phyloP scores from a whole-genome alignment of 2,797 vertebrate species.

The Chaunax sp. region DNA sequence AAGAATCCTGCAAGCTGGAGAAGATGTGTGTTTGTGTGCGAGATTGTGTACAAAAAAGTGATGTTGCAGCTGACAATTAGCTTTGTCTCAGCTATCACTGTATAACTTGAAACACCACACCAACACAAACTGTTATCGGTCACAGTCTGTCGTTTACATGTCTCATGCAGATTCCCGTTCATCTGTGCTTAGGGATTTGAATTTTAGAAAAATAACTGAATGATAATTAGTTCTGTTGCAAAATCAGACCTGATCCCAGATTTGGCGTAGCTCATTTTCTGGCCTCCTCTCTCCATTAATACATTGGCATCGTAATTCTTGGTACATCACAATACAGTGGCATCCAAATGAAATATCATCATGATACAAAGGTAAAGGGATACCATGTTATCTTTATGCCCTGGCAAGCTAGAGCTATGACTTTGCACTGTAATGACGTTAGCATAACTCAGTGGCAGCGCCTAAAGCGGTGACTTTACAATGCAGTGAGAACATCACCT shows the following conservation, averaged over 20 bases:
- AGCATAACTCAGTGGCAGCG: slow-evolving; percentile 29
- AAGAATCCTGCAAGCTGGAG: slow-evolving; percentile 78
- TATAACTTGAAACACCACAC: slow-evolving; percentile 64
- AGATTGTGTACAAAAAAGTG: slow-evolving; percentile 49
- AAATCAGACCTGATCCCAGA: slow-evolving; percentile 49
- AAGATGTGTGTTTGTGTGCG: slow-evolving; percentile 53
- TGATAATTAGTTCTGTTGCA: slow-evolving; percentile 45
- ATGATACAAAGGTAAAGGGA: slow-evolving; percentile 27
- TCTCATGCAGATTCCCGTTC: slow-evolving; percentile 45
- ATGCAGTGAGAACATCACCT: slow-evolving; percentile 47
- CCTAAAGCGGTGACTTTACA: slow-evolving; percentile 45
- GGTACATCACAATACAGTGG: slow-evolving; percentile 32
- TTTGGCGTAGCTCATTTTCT: slow-evolving; percentile 55
- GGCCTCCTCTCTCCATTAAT: slow-evolving; percentile 31
- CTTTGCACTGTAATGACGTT: slow-evolving; percentile 21
- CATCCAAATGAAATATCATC: slow-evolving; percentile 22
- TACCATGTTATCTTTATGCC: slow-evolving; percentile 11
- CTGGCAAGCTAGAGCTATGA: slow-evolving; percentile 29
- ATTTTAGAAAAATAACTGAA: slow-evolving; percentile 42
- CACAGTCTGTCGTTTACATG: slow-evolving; percentile 63
- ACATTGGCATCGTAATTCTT: slow-evolving; percentile 43
- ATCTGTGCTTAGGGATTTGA: slow-evolving; percentile 47
- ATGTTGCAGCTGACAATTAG: slow-evolving; percentile 62
- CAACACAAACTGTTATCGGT: slow-evolving; percentile 47
- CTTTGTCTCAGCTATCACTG: slow-evolving; percentile 60